Percentiles rank a stretch among this genome's conserved stretches.
These are phyloP conservation scores for Chromobotia macracanthus DNA, from an alignment of 2,797 vertebrate species.

Conservation along the genomic window DNA sequence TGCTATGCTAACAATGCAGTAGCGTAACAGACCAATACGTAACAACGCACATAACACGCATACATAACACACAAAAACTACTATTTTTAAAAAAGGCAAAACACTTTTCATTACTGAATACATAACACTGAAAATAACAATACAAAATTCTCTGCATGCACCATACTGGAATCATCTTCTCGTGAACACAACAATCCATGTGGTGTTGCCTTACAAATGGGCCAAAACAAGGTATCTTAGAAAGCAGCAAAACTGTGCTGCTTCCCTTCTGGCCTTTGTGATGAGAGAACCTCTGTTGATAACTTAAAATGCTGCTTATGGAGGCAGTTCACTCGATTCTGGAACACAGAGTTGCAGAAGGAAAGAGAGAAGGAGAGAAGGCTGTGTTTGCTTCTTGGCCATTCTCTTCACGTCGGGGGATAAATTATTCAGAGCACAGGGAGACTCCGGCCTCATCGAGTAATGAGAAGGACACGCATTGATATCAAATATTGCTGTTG, in stretches of 20 bases:
- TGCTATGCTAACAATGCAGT: neutral
- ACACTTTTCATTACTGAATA: neutral
- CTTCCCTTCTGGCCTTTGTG: constrained; percentile 1
- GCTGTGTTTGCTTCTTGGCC: constrained; percentile 64
- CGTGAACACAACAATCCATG: no score
- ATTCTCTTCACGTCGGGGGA: constrained; percentile 69
- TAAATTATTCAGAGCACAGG: constrained; percentile 81
- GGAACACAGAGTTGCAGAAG: constrained; percentile 46
- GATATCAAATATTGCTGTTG: constrained; percentile 84
- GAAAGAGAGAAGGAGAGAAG: constrained; percentile 57
- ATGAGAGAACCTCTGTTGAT: neutral
- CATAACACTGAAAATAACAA: neutral
- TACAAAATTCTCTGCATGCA: no score
- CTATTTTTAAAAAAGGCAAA: neutral
- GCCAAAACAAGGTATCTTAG: no score
- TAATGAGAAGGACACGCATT: constrained; percentile 84
- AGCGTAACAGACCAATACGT: neutral
- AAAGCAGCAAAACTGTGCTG: neutral
- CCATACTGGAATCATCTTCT: no score
- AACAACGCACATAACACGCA: no score
- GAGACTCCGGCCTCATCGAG: constrained; percentile 77
- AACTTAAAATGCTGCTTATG: neutral
- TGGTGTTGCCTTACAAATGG: no score
- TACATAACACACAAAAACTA: neutral
- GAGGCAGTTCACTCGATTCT: constrained; percentile 30